Conservation (phyloP, 2,888 invertebrate genomes). For the Drosophila algonquin region DNA sequence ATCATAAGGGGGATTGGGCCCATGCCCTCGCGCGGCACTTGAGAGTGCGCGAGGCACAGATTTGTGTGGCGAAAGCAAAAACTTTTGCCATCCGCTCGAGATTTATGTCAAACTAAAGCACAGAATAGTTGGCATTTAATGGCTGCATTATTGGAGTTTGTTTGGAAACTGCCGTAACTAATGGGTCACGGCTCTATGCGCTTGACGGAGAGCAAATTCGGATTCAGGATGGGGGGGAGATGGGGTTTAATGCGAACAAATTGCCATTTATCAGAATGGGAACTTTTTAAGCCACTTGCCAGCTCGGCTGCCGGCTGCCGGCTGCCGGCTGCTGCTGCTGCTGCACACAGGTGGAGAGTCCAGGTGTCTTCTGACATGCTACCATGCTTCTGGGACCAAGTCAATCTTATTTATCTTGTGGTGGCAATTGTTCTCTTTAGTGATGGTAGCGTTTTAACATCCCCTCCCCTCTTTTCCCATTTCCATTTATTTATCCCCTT, state of each 20-base stretch:
- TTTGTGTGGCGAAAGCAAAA: constrained; percentile 60
- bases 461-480: no score
- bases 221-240: not conserved
- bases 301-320: not conserved
- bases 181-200: constrained; percentile 57
- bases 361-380: constrained; percentile 20
- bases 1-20: not conserved
- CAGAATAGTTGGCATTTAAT: constrained; percentile 78
- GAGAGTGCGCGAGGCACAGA: constrained; percentile 38
- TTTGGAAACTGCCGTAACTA: constrained; percentile 67
- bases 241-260: constrained; percentile 42
- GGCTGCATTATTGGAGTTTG: constrained; percentile 76
- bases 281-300: not conserved
- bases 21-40: constrained; percentile 1
- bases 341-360: constrained; percentile 28
- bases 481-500: no score
- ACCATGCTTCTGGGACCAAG: constrained; percentile 18
- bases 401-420: constrained; percentile 7
- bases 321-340: not conserved
- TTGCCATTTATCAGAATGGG: constrained; percentile 41
- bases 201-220: not conserved
- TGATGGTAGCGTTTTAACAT: no score
- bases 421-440: no score
- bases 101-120: constrained; percentile 79
- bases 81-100: constrained; percentile 59